A percentile compares a stretch with the other conserved stretches of the same genome.
Conservation (phyloP, 2,888 invertebrate genomes). For the Agrilus biguttatus region DNA sequence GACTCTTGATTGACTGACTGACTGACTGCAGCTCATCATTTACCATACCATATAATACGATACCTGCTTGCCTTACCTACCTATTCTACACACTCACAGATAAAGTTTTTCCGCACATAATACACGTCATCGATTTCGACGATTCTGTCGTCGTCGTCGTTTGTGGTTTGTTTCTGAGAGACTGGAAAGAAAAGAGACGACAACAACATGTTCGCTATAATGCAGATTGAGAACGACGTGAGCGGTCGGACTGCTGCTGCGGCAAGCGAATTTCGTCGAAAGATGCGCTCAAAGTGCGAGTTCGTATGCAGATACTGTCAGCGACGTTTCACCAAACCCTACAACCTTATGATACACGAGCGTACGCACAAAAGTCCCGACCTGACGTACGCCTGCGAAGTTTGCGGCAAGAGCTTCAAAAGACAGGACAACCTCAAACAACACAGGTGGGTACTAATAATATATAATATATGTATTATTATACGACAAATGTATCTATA, state of each 20-base stretch:
- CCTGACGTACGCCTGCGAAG: slow-evolving; percentile 92
- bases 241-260: slow-evolving; percentile 37
- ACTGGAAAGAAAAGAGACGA: slow-evolving; percentile 12
- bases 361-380: slow-evolving; percentile 95
- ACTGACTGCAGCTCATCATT: too few species aligned
- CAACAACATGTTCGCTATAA: slow-evolving; percentile 73
- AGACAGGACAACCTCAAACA: slow-evolving; percentile 92
- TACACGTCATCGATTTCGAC: slow-evolving; percentile 1
- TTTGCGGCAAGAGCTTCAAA: slow-evolving; percentile 95
- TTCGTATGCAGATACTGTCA: slow-evolving; percentile 98
- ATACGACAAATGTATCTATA: too few species aligned
- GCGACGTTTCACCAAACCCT: slow-evolving; percentile 94
- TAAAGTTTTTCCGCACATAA: too few species aligned
- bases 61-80: too few species aligned
- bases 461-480: background rate
- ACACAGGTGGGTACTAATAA: slow-evolving; percentile 59
- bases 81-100: too few species aligned
- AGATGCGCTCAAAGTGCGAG: slow-evolving; percentile 89
- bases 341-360: slow-evolving; percentile 97
- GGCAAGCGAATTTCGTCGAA: slow-evolving; percentile 62
- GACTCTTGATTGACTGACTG: too few species aligned
- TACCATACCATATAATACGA: too few species aligned
- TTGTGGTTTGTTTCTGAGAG: slow-evolving; percentile 7
- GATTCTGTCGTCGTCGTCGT: slow-evolving; percentile 9
- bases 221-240: slow-evolving; percentile 79